Percentiles rank a stretch among this genome's conserved stretches.
phyloP scores from a whole-genome alignment of 2,797 vertebrate species.

The Rhinoraja longicauda region DNA sequence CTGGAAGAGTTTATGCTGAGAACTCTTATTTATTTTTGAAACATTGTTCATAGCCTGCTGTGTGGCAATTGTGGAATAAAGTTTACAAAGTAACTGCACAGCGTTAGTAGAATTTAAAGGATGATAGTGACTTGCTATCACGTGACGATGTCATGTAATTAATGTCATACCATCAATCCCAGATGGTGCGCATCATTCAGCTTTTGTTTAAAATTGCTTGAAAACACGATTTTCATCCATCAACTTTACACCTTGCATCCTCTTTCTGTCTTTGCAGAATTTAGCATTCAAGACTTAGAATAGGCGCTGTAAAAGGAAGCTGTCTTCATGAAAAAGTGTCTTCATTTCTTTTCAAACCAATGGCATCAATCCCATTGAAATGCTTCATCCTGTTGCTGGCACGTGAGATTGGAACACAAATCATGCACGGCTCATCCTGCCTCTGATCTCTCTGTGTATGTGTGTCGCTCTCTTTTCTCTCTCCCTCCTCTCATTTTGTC shows the following conservation, averaged over 20 bases:
- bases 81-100: neutral
- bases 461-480: too few relatives aligned
- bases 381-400: neutral
- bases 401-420: neutral
- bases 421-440: neutral
- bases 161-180: neutral
- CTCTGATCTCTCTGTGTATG: neutral
- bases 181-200: neutral
- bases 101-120: neutral
- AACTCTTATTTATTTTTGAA: conserved; percentile 38
- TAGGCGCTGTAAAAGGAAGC: neutral
- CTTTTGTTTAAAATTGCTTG: conserved; percentile 24
- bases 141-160: neutral
- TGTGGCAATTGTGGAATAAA: neutral
- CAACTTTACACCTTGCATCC: neutral
- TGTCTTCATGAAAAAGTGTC: conserved; percentile 33
- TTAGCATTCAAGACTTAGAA: neutral
- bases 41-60: neutral
- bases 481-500: too few relatives aligned
- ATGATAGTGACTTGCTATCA: neutral
- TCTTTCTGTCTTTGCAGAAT: neutral
- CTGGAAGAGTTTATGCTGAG: neutral
- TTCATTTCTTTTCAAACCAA: conserved; percentile 27
- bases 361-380: conserved; percentile 9
- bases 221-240: conserved; percentile 25